Percentiles rank a stretch among this genome's conserved stretches.
These are phyloP conservation scores for Botia almorhae DNA, from an alignment of 2,797 vertebrate genomes.

Conservation along the genomic window DNA sequence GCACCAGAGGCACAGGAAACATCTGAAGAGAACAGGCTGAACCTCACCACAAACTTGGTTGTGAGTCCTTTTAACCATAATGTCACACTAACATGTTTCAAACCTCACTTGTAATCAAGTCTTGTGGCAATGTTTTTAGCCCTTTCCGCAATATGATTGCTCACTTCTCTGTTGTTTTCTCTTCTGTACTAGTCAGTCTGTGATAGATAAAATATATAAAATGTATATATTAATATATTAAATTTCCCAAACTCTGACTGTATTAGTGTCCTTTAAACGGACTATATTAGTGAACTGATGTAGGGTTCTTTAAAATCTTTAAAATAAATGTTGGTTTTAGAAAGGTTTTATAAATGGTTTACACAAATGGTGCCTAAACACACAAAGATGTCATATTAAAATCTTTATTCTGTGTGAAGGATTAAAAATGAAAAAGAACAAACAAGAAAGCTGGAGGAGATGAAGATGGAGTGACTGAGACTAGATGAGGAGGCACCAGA, in stretches of 20 bases:
- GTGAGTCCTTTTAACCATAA: background rate
- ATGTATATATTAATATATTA: too few relatives aligned
- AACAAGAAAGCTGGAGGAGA: slow-evolving; percentile 79
- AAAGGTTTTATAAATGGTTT: background rate
- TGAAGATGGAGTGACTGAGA: slow-evolving; percentile 72
- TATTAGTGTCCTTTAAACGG: too few relatives aligned
- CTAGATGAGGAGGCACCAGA: slow-evolving; percentile 76
- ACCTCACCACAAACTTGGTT: background rate
- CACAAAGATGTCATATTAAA: background rate
- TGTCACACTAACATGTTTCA: background rate
- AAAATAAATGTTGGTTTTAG: too few relatives aligned
- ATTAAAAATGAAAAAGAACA: slow-evolving; percentile 88
- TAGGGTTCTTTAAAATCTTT: too few relatives aligned
- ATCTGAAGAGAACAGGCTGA: slow-evolving; percentile 83
- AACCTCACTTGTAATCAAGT: background rate
- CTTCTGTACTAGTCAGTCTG: background rate
- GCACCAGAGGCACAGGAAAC: slow-evolving; percentile 78
- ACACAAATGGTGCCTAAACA: too few relatives aligned
- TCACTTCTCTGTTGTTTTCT: slow-evolving; percentile 10
- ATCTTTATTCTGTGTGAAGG: slow-evolving; percentile 69
- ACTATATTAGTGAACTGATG: too few relatives aligned
- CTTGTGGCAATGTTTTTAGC: background rate
- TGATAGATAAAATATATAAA: background rate
- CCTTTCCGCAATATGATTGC: background rate
- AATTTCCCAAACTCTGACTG: too few relatives aligned